Conservation (phyloP, 2,888 invertebrate species). For the Arrhopalites spinosus region DNA sequence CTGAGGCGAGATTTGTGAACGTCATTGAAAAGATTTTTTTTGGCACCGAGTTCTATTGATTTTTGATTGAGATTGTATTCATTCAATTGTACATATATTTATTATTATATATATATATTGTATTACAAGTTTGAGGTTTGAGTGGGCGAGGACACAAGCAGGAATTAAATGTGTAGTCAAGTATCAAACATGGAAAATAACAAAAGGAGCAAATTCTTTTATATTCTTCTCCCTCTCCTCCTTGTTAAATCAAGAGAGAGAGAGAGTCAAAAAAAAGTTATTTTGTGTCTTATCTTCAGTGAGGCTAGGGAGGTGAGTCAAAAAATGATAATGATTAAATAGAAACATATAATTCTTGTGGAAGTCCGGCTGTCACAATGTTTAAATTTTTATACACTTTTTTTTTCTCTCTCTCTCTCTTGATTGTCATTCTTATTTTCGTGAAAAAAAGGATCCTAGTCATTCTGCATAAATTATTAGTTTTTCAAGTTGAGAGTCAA, state of each 20-base stretch:
- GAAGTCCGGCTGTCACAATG: conserved; percentile 11
- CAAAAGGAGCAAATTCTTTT: background rate
- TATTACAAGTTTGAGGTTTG: no score
- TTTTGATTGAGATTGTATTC: conserved; percentile 7
- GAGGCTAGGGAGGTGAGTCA: background rate
- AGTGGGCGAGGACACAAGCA: background rate
- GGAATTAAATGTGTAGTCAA: background rate
- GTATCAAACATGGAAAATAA: no score
- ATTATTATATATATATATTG: background rate
- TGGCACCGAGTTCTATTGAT: background rate
- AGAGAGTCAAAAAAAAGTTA: background rate
- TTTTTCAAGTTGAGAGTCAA: background rate
- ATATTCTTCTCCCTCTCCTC: no score
- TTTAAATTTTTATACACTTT: background rate
- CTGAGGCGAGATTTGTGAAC: conserved; percentile 3
- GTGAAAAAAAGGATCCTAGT: no score
- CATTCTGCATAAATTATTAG: background rate
- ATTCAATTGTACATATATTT: background rate
- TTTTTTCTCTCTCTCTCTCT: background rate
- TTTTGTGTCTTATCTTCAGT: background rate
- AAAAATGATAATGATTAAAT: background rate
- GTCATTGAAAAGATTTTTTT: conserved; percentile 12
- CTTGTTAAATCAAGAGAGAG: background rate
- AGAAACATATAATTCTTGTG: conserved; percentile 4
- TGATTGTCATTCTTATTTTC: no score